phyloP scores from a whole-genome alignment of 2,888 invertebrate species.

The Timema cristinae region DNA sequence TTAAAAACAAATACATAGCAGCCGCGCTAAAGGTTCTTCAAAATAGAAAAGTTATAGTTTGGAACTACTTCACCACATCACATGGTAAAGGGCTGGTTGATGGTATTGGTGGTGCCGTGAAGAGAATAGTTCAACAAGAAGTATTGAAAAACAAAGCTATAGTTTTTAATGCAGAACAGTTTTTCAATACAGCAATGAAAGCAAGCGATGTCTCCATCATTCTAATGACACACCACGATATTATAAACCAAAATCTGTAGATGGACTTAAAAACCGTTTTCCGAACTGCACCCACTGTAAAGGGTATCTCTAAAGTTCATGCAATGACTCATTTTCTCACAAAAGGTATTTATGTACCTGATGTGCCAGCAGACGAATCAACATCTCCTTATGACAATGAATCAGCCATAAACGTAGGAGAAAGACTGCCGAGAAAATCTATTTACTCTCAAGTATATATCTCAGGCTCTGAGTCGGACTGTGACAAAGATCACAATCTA shows the following conservation, averaged over 20 bases:
- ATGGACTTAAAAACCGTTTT: background rate
- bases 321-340: background rate
- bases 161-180: background rate
- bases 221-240: background rate
- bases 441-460: no score
- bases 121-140: background rate
- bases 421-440: no score
- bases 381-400: background rate
- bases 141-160: background rate
- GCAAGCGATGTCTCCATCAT: background rate
- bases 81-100: slow-evolving; percentile 7
- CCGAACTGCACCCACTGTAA: no score
- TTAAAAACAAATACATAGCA: slow-evolving; percentile 18
- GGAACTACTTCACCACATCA: slow-evolving; percentile 19
- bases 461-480: no score
- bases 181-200: background rate
- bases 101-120: background rate
- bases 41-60: background rate
- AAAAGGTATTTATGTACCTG: background rate
- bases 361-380: background rate
- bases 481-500: no score
- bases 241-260: background rate
- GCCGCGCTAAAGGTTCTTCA: slow-evolving; percentile 2
- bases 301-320: background rate
- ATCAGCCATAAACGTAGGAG: no score